Conservation (phyloP, 2,888 invertebrate genomes). For the Zaprionus obscuricornis region DNA sequence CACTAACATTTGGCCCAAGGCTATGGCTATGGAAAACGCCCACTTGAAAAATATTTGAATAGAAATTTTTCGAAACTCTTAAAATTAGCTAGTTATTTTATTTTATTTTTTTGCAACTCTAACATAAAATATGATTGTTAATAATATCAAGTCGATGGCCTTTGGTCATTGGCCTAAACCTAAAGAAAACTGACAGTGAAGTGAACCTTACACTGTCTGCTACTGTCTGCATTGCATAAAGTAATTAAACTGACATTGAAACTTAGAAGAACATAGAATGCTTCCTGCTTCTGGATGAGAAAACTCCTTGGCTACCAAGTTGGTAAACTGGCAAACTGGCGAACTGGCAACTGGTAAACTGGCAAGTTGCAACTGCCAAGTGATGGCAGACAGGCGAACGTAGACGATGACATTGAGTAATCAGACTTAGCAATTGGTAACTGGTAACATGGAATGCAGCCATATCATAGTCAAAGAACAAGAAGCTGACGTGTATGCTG, state of each 20-base stretch:
- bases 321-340: constrained; percentile 12
- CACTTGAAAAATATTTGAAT: neutral
- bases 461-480: constrained; percentile 57
- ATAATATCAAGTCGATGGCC: constrained; percentile 47
- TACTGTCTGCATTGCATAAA: constrained; percentile 68
- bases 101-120: too few species aligned
- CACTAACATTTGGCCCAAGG: constrained; percentile 47
- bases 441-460: constrained; percentile 70
- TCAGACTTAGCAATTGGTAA: constrained; percentile 72
- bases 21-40: constrained; percentile 29
- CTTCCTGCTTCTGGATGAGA: constrained; percentile 75
- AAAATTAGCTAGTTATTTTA: too few species aligned
- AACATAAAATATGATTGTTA: constrained; percentile 42
- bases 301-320: constrained; percentile 55
- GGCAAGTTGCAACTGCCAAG: constrained; percentile 32
- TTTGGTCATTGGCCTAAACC: constrained; percentile 68
- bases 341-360: constrained; percentile 18
- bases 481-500: too few species aligned
- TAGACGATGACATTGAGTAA: constrained; percentile 76
- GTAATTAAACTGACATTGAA: constrained; percentile 78
- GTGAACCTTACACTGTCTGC: neutral
- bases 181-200: neutral
- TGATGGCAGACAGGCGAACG: constrained; percentile 54
- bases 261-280: constrained; percentile 77
- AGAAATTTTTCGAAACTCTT: neutral